Base-by-base conservation (phyloP, 1,140 invertebrate genomes). In the Vanessa tameamea region DNA sequence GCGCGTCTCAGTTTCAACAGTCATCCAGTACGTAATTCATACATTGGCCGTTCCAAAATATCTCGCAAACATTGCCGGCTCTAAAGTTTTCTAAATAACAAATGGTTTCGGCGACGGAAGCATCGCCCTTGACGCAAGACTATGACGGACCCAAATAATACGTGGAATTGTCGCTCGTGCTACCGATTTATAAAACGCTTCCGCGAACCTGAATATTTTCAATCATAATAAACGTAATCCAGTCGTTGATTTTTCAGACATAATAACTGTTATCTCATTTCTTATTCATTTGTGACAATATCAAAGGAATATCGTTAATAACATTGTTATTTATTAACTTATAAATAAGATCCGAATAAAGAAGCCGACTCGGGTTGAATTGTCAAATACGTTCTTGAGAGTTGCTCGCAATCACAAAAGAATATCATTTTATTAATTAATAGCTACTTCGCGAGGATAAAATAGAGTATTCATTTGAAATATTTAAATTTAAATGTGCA, bases 81-180 rank as follows among this genome's bases (percentile, higher is more conserved):
- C 57, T 55, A 37, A 72, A 85, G 80, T 85, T 85, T 86, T 87
- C 86, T 80, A 85, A 86, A 88, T 89, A 87, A 88, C 82, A 85
- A 87, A 89, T 85, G 81, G 69, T 74, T n/a, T 59, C 65, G 51
- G 85, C 80, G 84, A 90, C 82, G 82, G 88, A 90, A 84, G 80
- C 83, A 80, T 83, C 53, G 81, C 67, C 83, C 82, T 86, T 88
- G 85, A 85, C 80, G 82, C 70, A 78, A 82, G 47, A 64, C 69
- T 72, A 48, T 59, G 14, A 20, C 51, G 53, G 12, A 23, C n/a
- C 63, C 50, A 37, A 64, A 63, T 64, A 63, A 55, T 69, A 70
- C 57, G 51, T 37, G 14, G 20, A 47, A 66, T n/a, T 66, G 59
- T 63, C 57, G 57, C 15, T 55, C 1, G 51, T 7, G 47, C 26